Base-by-base conservation (phyloP, 2,113 vertebrate genomes). In the Macrotis lagotis region DNA sequence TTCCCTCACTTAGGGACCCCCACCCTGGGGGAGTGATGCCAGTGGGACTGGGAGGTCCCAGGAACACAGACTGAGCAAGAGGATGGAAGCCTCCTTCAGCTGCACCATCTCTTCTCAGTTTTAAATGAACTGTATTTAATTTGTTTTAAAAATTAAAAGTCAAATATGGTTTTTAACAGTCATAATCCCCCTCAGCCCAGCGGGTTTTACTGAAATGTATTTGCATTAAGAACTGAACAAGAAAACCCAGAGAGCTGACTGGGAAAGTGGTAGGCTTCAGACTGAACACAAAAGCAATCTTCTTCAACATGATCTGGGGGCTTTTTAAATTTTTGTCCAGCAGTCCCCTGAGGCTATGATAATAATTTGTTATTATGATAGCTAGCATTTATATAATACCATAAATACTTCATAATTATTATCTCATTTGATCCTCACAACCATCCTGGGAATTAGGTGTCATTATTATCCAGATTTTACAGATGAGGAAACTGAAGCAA, bases 101-200 rank as follows among this genome's bases (percentile, higher is more conserved):
- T 96, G 96, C 96, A 83, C 97, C 95, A 92, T 97, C 95, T 97
- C 97, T 96, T 97, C 98, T 98, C 95, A 93, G 90, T 98, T 98
- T 98, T 98, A 98, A 98, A 98, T 97, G 97, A 98, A 98, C 97
- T 98, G 98, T 98, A 97, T 97, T 98, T 97, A 97, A 98, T 98
- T 98, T 98, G 97, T 98, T 97, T 97, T 98, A 95, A 91, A 98
- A 98, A 98, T 53, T 94, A 97, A 98, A 98, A 98, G 97, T 52
- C 59, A 96, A 96, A 97, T 95, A 98, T 96, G 97, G 95, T 98
- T 98, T 98, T 98, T 98, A 98, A 98, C 97, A 98, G 97, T 96
- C 97, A 96, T 96, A 94, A 98, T 93, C 94, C 55, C 98, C 96
- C 8, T 93, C 91, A 83, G 52, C 92, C 88, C 92, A 51, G 89